A percentile compares a stretch with the other conserved stretches of the same genome.
Evolutionary conservation across 2,888 invertebrate species (phyloP).

Genomic region (Drosophila glabriapex): DNA sequence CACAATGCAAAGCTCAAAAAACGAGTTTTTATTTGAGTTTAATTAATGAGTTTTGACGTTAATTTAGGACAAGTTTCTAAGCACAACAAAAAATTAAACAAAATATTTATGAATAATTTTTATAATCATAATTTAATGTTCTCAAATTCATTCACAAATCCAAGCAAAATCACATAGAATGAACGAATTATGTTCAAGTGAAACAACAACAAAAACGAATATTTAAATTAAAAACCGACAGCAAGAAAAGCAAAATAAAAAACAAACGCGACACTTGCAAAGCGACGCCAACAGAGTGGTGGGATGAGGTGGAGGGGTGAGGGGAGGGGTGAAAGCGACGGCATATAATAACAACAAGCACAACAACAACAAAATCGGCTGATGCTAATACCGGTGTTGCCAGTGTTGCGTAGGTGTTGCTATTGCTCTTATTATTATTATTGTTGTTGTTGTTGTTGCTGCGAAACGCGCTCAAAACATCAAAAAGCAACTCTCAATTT

Average conservation of each 20-base stretch:
- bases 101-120: neutral
- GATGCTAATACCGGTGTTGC: conserved; percentile 38
- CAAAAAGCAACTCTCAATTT: conserved; percentile 76
- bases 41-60: conserved; percentile 21
- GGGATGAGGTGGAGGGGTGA: conserved; percentile 4
- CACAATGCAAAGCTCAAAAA: conserved; percentile 48
- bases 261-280: conserved; percentile 28
- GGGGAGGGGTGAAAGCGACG: conserved; percentile 67
- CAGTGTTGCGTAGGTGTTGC: conserved; percentile 67
- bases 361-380: conserved; percentile 12
- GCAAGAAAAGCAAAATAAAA: conserved; percentile 9
- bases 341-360: conserved; percentile 44
- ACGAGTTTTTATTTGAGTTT: conserved; percentile 41
- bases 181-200: conserved; percentile 37
- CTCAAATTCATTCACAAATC: conserved; percentile 47
- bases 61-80: conserved; percentile 57
- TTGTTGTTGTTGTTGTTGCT: conserved; percentile 27
- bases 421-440: conserved; percentile 13
- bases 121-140: conserved; percentile 16
- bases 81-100: conserved; percentile 3
- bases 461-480: conserved; percentile 40
- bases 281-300: conserved; percentile 38
- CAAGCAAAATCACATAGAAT: conserved; percentile 1
- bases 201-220: conserved; percentile 8
- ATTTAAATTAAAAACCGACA: conserved; percentile 26